phyloP scores from a whole-genome alignment of 1,140 invertebrate genomes.

The Zaprionus camerounensis region DNA sequence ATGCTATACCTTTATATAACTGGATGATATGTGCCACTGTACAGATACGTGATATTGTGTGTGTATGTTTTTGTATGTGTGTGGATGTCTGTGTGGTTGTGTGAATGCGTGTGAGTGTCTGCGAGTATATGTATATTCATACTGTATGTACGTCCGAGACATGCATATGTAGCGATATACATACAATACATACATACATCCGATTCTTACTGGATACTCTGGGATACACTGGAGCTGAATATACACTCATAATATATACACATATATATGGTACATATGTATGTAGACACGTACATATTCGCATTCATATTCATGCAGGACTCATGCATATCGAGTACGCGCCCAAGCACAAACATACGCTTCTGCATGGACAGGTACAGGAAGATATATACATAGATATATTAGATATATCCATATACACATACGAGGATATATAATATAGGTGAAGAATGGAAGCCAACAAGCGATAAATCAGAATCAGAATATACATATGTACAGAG shows the following conservation, averaged over 20 bases:
- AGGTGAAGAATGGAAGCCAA: constrained; percentile 32
- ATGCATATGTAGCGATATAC: constrained; percentile 19
- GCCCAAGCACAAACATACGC: background rate
- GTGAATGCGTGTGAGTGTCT: background rate
- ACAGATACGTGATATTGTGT: background rate
- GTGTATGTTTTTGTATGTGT: constrained; percentile 10
- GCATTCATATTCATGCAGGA: constrained; percentile 27
- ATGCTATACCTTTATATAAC: constrained; percentile 11
- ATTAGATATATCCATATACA: background rate
- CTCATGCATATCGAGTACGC: constrained; percentile 4
- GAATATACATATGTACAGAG: constrained; percentile 25
- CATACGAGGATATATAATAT: constrained; percentile 7
- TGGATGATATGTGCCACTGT: constrained; percentile 29
- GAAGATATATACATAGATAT: constrained; percentile 3
- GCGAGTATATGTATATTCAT: constrained; percentile 16
- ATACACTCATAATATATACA: constrained; percentile 12
- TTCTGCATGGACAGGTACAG: constrained; percentile 6
- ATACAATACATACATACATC: constrained; percentile 13
- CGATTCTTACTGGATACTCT: constrained; percentile 12
- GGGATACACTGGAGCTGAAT: background rate
- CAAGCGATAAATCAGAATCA: constrained; percentile 32
- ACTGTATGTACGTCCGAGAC: constrained; percentile 11
- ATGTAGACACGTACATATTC: constrained; percentile 10
- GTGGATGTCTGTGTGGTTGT: background rate
- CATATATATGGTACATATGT: constrained; percentile 2